A percentile compares a stretch with the other conserved stretches of the same genome.
Evolutionary conservation across 2,797 vertebrate genomes (phyloP).

Genomic region (Phataginus tetradactyla): DNA sequence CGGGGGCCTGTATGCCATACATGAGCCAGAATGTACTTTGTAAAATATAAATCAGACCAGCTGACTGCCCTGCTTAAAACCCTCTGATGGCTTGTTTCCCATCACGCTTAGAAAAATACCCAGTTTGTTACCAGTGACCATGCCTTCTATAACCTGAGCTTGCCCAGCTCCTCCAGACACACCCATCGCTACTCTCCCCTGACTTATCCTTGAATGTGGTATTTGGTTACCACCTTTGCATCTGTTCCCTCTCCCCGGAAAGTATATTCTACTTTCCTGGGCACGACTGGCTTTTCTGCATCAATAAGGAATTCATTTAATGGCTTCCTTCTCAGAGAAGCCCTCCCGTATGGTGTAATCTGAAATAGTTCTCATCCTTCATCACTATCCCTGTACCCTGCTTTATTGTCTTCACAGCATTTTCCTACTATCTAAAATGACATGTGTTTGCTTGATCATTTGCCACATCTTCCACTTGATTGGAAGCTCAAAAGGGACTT

Average conservation of each 20-base stretch:
- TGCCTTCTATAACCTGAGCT: not conserved
- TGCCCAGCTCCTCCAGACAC: not conserved
- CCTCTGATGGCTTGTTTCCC: not conserved
- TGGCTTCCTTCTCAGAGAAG: not conserved
- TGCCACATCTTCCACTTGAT: not conserved
- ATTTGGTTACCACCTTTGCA: not conserved
- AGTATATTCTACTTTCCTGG: not conserved
- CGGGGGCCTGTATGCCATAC: not conserved
- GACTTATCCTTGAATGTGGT: not conserved
- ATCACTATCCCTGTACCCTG: not conserved
- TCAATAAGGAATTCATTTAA: not conserved
- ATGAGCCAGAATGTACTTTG: not conserved
- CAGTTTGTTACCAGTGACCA: rapidly evolving
- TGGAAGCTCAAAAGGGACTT: not conserved
- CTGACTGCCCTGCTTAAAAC: not conserved
- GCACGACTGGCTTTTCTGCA: not conserved
- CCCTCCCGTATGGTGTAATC: not conserved
- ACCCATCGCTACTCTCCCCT: not conserved
- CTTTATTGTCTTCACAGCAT: not conserved
- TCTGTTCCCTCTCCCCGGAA: not conserved
- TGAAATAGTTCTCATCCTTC: not conserved
- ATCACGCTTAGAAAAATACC: not conserved
- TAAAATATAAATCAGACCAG: not conserved
- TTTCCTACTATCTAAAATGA: not conserved
- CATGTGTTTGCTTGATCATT: not conserved